A percentile compares a stretch with the other conserved stretches of the same genome.
Evolutionary conservation across 2,113 vertebrate species (phyloP).

Genomic region (Machaerirhynchus nigripectus): DNA sequence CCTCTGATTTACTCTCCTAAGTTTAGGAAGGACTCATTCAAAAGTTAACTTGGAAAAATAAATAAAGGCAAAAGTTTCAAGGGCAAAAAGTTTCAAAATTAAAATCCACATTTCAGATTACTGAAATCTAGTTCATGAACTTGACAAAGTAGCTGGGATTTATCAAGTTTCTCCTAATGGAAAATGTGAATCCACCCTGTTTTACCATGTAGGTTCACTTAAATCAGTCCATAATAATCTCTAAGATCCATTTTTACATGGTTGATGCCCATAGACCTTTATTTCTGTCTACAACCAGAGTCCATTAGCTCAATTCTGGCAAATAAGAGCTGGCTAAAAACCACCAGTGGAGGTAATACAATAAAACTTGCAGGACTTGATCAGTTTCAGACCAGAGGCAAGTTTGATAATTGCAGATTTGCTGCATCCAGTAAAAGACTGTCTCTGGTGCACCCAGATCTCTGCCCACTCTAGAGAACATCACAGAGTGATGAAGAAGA

Average conservation of each 20-base stretch:
- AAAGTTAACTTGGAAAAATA: constrained; percentile 25
- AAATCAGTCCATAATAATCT: background rate
- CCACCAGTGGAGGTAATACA: background rate
- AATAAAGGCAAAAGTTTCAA: constrained; percentile 37
- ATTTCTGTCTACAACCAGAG: background rate
- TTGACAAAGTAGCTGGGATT: background rate
- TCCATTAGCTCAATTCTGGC: background rate
- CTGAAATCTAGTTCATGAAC: background rate
- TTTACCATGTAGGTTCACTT: background rate
- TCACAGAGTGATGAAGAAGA: background rate
- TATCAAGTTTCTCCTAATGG: background rate
- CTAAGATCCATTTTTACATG: background rate
- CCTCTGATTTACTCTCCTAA: background rate
- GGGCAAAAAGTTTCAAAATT: constrained; percentile 11
- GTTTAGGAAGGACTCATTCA: background rate
- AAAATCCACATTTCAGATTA: background rate
- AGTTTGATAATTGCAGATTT: background rate
- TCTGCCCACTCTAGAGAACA: background rate
- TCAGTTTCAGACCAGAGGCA: background rate
- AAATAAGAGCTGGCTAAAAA: background rate
- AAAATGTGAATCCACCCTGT: background rate
- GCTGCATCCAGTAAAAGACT: background rate
- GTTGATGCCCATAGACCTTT: background rate
- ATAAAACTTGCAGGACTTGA: background rate
- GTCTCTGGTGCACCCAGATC: background rate